Conservation (phyloP, 2,113 vertebrate species). For the Prolemur simus region DNA sequence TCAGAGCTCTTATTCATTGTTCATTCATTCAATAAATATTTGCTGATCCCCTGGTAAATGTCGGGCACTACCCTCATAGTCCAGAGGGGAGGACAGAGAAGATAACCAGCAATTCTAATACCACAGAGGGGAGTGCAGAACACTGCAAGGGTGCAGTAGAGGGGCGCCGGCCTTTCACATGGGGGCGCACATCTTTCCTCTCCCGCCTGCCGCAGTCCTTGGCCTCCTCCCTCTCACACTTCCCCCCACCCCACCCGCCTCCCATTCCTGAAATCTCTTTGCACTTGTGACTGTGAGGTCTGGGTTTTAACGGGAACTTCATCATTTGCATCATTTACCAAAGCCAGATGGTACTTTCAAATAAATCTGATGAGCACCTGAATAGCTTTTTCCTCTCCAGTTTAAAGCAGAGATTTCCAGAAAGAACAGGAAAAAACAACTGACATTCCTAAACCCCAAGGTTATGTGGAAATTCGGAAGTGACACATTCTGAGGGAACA, state of each 20-base stretch:
- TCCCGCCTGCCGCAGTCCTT: background rate
- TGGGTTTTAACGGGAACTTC: background rate
- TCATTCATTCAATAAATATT: background rate
- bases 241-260: rapidly evolving
- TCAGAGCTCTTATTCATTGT: background rate
- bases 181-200: background rate
- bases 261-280: background rate
- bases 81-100: background rate
- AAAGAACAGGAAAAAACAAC: conserved; percentile 68
- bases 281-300: background rate
- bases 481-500: background rate
- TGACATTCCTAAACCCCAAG: conserved; percentile 51
- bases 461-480: conserved; percentile 42
- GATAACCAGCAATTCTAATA: background rate
- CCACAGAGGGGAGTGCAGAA: background rate
- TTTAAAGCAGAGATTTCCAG: conserved; percentile 29
- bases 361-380: background rate
- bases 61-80: background rate
- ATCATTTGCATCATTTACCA: background rate
- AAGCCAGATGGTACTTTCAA: background rate
- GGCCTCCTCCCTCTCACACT: background rate
- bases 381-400: conserved; percentile 24
- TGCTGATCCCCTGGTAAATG: background rate
- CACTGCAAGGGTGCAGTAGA: rapidly evolving
- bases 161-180: background rate